Conservation (phyloP, 2,888 invertebrate species). For the Arge pagana region DNA sequence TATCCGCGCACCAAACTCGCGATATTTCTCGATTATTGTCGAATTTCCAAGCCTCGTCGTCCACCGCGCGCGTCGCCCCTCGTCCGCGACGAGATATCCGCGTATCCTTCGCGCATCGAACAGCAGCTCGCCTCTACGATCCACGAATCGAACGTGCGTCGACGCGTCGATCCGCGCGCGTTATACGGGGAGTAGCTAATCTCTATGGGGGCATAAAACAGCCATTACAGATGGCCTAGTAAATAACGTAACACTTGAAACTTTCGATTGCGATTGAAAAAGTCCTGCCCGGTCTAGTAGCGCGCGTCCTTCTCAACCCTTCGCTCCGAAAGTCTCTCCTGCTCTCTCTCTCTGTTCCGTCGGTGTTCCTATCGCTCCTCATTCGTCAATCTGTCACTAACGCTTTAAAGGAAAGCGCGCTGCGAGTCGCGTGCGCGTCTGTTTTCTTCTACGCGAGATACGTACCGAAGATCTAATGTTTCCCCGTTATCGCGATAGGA, state of each 20-base stretch:
- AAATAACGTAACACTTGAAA: conserved; percentile 38
- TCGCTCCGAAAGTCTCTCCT: not conserved
- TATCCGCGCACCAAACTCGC: not conserved
- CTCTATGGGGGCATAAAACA: conserved; percentile 54
- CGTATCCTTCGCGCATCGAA: not conserved
- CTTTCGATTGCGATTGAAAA: not conserved
- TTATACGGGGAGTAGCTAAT: conserved; percentile 42
- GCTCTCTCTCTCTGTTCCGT: not conserved
- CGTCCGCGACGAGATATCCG: no score
- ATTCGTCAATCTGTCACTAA: conserved; percentile 10
- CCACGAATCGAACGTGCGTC: no score
- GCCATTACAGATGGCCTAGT: conserved; percentile 56
- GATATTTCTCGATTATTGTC: not conserved
- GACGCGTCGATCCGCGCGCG: conserved; percentile 41
- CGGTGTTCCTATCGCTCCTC: not conserved
- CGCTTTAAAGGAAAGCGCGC: no score
- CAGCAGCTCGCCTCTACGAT: no score
- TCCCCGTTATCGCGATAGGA: no score
- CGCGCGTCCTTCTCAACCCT: not conserved
- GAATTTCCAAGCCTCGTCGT: not conserved
- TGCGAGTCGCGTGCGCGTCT: not conserved
- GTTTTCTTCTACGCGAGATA: conserved; percentile 6
- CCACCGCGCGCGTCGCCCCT: no score
- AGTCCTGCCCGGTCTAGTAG: not conserved
- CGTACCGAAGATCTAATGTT: no score